A percentile compares a stretch with the other conserved stretches of the same genome.
phyloP scores from a whole-genome alignment of 2,113 vertebrate species.

The Desmodus rotundus region DNA sequence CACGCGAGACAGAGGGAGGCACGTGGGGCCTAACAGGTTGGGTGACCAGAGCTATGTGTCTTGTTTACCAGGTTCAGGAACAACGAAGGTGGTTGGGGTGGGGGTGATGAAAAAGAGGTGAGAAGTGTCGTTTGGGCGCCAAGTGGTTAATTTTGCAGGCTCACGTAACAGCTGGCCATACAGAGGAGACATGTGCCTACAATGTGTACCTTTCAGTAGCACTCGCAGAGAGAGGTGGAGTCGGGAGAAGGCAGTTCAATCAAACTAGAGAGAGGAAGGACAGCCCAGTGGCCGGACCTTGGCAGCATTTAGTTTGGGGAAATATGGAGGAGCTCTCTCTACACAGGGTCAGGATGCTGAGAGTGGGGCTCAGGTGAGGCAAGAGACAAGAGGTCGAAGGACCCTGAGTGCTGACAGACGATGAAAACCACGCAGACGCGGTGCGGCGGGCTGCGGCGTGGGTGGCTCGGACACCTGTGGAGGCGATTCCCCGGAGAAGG shows the following conservation, averaged over 20 bases:
- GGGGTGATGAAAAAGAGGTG: not conserved
- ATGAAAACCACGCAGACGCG: slow-evolving; percentile 17
- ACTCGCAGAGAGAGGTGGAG: not conserved
- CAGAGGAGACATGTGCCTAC: not conserved
- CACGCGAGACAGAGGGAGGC: not conserved
- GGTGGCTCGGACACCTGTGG: slow-evolving; percentile 57
- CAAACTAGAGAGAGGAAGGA: not conserved
- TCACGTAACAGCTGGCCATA: not conserved
- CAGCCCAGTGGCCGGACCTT: not conserved
- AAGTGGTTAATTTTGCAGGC: slow-evolving; percentile 28
- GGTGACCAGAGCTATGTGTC: not conserved
- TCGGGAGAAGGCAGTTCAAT: not conserved
- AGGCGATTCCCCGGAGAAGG: not conserved
- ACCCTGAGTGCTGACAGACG: not conserved
- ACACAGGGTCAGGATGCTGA: not conserved
- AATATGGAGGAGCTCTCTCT: not conserved
- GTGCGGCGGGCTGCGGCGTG: not conserved
- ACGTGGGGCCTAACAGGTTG: not conserved
- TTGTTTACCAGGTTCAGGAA: not conserved
- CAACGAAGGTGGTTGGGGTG: not conserved
- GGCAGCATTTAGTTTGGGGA: not conserved
- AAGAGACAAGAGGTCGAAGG: not conserved
- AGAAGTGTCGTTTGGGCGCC: not conserved
- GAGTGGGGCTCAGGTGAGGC: not conserved
- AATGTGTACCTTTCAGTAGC: not conserved